Conservation (phyloP, 2,888 invertebrate species). For the Drosophila robusta region DNA sequence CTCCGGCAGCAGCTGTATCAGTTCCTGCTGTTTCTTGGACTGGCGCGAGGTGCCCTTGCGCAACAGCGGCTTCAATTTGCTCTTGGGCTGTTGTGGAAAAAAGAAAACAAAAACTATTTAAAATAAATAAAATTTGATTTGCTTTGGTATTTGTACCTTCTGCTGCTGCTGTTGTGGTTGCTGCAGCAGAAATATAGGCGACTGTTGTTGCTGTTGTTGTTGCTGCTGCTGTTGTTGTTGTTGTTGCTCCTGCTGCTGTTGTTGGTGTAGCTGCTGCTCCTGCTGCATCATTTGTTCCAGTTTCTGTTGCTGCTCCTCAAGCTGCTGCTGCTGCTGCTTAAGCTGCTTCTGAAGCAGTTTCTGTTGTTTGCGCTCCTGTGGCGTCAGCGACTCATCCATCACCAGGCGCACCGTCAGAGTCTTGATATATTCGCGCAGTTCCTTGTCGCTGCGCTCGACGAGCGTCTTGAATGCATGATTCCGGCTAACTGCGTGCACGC, state of each 20-base stretch:
- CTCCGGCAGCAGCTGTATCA: conserved; percentile 50
- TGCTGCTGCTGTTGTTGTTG: conserved; percentile 47
- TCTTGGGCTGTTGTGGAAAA: conserved; percentile 38
- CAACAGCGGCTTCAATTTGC: conserved; percentile 65
- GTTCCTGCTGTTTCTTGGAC: conserved; percentile 59
- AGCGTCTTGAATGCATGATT: conserved; percentile 88
- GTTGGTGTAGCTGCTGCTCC: conserved; percentile 55
- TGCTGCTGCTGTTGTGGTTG: conserved; percentile 39
- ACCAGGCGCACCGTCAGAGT: conserved; percentile 83
- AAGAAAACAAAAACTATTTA: not conserved
- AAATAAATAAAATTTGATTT: not conserved
- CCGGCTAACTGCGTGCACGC: conserved; percentile 88
- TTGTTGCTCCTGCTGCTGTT: conserved; percentile 32
- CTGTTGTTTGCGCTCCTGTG: conserved; percentile 60
- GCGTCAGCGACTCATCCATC: conserved; percentile 74
- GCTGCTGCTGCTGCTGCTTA: conserved; percentile 63
- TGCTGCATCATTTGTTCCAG: conserved; percentile 57
- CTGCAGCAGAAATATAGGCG: conserved; percentile 41
- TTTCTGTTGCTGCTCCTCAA: conserved; percentile 60
- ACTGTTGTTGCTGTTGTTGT: conserved; percentile 29
- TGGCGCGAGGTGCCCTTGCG: conserved; percentile 59
- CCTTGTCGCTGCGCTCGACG: conserved; percentile 87
- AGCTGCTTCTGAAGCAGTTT: conserved; percentile 55
- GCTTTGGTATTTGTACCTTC: conserved; percentile 10
- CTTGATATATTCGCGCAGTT: conserved; percentile 86